Percentiles rank a stretch among this genome's conserved stretches.
Evolutionary conservation across 2,888 invertebrate species (phyloP).

Genomic region (Panopea generosa): DNA sequence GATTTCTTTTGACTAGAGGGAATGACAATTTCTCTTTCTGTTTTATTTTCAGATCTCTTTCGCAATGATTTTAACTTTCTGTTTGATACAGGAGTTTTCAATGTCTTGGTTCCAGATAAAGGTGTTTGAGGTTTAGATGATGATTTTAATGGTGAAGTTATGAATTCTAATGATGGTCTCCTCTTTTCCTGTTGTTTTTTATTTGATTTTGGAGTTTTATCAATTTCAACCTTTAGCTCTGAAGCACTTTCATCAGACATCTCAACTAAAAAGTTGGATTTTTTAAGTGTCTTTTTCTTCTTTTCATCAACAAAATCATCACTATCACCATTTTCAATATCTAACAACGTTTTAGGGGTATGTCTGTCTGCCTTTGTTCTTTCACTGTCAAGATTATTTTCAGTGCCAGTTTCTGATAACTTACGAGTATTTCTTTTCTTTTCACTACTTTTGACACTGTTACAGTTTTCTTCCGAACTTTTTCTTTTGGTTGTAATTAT

Average conservation of each 20-base stretch:
- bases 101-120: neutral
- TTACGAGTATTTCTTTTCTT: no score
- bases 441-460: no score
- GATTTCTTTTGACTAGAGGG: constrained; percentile 4
- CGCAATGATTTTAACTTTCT: neutral
- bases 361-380: neutral
- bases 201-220: no score
- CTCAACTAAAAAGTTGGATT: neutral
- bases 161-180: no score
- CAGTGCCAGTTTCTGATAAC: no score
- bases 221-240: neutral
- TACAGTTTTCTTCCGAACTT: no score
- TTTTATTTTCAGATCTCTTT: constrained; percentile 1
- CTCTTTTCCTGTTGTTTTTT: no score
- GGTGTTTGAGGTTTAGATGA: neutral
- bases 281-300: no score
- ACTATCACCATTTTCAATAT: neutral
- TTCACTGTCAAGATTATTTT: no score
- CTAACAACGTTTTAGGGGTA: constrained; percentile 14
- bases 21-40: neutral
- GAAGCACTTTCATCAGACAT: neutral
- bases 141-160: no score
- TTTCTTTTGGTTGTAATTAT: no score
- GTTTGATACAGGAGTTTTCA: neutral
- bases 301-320: no score